phyloP scores from a whole-genome alignment of 2,797 vertebrate species.

The Microhierax caerulescens region DNA sequence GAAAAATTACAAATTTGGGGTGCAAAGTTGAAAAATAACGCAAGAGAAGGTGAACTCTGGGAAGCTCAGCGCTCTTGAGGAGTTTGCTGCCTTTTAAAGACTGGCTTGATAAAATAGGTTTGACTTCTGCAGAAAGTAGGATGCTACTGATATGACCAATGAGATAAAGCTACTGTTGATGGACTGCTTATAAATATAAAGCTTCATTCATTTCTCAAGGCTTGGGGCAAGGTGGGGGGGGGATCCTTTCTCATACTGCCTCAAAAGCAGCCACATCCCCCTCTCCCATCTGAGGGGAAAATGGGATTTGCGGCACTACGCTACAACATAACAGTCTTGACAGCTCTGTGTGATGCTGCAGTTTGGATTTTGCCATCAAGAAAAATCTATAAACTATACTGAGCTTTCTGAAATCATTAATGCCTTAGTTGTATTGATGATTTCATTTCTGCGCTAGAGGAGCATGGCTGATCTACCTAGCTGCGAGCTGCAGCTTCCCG shows the following conservation, averaged over 20 bases:
- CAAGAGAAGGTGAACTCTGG: fast-evolving
- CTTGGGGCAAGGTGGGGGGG: no score
- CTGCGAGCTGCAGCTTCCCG: neutral
- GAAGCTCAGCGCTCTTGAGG: neutral
- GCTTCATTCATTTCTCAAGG: neutral
- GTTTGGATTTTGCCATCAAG: neutral
- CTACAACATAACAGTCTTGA: neutral
- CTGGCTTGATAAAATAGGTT: neutral
- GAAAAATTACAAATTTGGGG: neutral
- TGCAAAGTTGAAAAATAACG: neutral
- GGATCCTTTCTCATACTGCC: neutral
- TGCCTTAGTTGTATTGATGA: neutral
- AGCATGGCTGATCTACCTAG: neutral
- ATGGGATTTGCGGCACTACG: neutral
- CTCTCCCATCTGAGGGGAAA: neutral
- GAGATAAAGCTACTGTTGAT: neutral
- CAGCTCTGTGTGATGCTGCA: neutral
- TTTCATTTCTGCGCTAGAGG: neutral
- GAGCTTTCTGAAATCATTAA: neutral
- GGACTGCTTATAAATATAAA: neutral
- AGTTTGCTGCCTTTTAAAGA: neutral
- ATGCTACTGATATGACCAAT: neutral
- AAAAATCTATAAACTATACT: neutral
- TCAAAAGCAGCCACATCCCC: neutral
- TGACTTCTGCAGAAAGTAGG: neutral